Conservation (phyloP, 2,888 invertebrate species). For the Lamellibrachia columna region DNA sequence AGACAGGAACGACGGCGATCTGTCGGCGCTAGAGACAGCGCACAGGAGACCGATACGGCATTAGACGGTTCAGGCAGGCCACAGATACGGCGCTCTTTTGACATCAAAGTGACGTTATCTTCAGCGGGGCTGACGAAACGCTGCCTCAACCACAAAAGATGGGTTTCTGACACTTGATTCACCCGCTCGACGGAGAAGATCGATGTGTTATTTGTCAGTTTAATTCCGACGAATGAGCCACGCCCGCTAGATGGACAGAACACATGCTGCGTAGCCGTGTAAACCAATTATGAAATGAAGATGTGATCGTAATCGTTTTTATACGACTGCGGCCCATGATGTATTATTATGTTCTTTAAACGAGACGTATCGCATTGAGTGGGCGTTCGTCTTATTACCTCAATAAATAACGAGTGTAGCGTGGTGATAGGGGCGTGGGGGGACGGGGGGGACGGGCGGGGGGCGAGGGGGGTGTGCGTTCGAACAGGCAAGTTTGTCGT, state of each 20-base stretch:
- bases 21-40: not conserved
- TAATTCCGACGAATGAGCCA: not conserved
- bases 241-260: not conserved
- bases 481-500: too few relatives aligned
- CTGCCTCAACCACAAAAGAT: slow-evolving; percentile 1
- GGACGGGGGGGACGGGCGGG: too few relatives aligned
- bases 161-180: not conserved
- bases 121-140: not conserved
- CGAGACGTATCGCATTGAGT: not conserved
- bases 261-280: not conserved
- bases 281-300: not conserved
- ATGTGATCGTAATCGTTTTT: not conserved
- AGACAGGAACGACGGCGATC: not conserved
- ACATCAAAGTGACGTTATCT: not conserved
- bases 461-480: too few relatives aligned
- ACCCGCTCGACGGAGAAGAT: not conserved
- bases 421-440: too few relatives aligned
- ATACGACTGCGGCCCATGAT: not conserved
- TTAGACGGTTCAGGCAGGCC: not conserved
- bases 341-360: not conserved
- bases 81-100: not conserved
- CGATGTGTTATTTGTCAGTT: not conserved
- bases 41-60: not conserved
- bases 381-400: not conserved
- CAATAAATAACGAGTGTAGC: not conserved